These are phyloP conservation scores for Cylindroiulus punctatus DNA, from an alignment of 2,888 invertebrate genomes.

Conservation along the genomic window DNA sequence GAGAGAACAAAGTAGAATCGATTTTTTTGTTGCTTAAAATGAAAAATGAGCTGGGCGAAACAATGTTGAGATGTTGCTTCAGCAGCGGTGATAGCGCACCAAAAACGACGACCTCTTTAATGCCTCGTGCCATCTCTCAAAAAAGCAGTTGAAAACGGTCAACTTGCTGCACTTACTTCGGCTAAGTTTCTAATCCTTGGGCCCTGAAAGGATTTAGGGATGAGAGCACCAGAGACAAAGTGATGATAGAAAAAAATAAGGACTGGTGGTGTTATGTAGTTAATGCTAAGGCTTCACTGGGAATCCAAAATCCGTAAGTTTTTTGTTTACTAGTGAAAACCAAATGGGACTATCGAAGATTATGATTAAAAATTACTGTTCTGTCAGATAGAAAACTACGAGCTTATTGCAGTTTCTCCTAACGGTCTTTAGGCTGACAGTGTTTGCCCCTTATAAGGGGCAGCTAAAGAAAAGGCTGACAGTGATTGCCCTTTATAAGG, in stretches of 20 bases:
- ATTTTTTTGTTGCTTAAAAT: not conserved
- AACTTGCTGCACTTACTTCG: not conserved
- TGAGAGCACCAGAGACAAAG: not conserved
- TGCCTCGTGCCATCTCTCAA: not conserved
- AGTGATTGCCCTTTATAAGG: too few relatives aligned
- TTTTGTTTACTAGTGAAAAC: too few relatives aligned
- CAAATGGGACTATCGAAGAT: too few relatives aligned
- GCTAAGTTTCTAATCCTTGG: not conserved
- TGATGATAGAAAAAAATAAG: not conserved
- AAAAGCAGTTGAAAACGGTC: not conserved
- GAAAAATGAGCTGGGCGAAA: constrained; percentile 29
- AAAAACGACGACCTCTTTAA: constrained; percentile 19
- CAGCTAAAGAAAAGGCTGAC: too few relatives aligned
- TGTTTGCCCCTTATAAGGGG: too few relatives aligned
- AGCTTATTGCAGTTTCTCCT: too few relatives aligned
- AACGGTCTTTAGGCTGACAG: too few relatives aligned
- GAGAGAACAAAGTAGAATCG: constrained; percentile 1
- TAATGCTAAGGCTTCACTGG: too few relatives aligned
- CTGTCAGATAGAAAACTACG: too few relatives aligned
- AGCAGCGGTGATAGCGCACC: not conserved
- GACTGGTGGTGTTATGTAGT: not conserved
- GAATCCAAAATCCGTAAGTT: too few relatives aligned
- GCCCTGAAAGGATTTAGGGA: not conserved
- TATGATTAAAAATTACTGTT: too few relatives aligned
- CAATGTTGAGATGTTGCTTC: constrained; percentile 31